Evolutionary conservation across 2,888 invertebrate species (phyloP), one percentile per base, ranked within the genome.

Genomic region (Linyphia triangularis): DNA sequence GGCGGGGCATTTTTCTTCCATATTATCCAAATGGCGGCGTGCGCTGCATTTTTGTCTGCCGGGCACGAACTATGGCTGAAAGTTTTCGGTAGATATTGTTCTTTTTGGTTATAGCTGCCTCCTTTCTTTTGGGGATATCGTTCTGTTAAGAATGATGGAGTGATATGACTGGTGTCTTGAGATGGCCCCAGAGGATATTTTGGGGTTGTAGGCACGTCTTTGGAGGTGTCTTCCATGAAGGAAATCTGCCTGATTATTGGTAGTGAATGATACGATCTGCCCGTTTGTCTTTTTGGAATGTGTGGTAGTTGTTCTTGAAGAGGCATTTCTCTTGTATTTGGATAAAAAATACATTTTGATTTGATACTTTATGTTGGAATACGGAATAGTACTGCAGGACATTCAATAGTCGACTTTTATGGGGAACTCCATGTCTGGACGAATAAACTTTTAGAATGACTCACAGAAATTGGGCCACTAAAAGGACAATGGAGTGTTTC

Each of bases 1-100:
- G 26, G 79, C 43, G 30, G 51, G 51, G 70, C 73, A 83, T 83
- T 83, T 83, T 83, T 83, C 83, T 73, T 63, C 83, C 1, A 43
- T 83, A n/a, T 51, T 73, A 70, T 82, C 70, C 61, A 40, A 70
- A 82, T 61, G 82, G 30, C 51, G n/a, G n/a, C 33, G 28, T 19
- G 43, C 37, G 24, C 57, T 28, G 43, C 63, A 73, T 72, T 81
- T 83, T 73, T 73, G 83, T 83, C 73, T 83, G 63, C 72, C n/a
- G 63, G 83, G 73, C 83, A 83, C 83, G 83, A 83, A 63, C 83
- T 65, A n/a, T 16, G 2, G 26, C 7, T 26, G 26, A 37, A 61
- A 67, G 28, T 9, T 70, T 70, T 70, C 16, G 13, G 30, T 9
- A 22, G 40, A 28, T 37, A 63, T 63, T 61, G 61, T 61, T 70